These are phyloP conservation scores for Sturmia bella DNA, from an alignment of 2,888 invertebrate genomes.

Conservation along the genomic window DNA sequence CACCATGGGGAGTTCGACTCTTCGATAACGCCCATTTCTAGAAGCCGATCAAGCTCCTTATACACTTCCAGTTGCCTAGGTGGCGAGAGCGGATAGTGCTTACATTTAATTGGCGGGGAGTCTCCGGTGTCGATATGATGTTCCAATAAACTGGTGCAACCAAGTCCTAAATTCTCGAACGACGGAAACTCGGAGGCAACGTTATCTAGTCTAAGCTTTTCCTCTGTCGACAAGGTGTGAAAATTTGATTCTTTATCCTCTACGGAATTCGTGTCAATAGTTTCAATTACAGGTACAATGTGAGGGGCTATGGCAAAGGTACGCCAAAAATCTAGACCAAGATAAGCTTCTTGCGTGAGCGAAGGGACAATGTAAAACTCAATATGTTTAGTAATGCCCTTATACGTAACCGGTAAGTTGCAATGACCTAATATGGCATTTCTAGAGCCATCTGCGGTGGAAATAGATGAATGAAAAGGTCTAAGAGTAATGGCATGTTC, in stretches of 20 bases:
- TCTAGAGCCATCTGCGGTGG: constrained; percentile 48
- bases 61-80: no score
- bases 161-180: no score
- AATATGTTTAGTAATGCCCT: background rate
- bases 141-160: no score
- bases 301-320: constrained; percentile 7
- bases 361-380: constrained; percentile 18
- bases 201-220: background rate
- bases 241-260: background rate
- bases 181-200: no score
- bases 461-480: constrained; percentile 22
- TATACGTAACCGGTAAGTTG: constrained; percentile 8
- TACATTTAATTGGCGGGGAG: no score
- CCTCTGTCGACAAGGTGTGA: background rate
- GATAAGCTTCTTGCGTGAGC: background rate
- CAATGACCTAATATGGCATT: constrained; percentile 30
- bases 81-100: no score
- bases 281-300: background rate
- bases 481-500: constrained; percentile 12
- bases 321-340: constrained; percentile 27
- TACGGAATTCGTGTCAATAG: background rate
- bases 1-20: no score
- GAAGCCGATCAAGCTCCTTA: no score
- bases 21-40: no score
- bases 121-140: no score